Percentiles rank a stretch among this genome's conserved stretches.
These are phyloP conservation scores for Taphrorychus bicolor DNA, from an alignment of 2,888 invertebrate species.

Conservation along the genomic window DNA sequence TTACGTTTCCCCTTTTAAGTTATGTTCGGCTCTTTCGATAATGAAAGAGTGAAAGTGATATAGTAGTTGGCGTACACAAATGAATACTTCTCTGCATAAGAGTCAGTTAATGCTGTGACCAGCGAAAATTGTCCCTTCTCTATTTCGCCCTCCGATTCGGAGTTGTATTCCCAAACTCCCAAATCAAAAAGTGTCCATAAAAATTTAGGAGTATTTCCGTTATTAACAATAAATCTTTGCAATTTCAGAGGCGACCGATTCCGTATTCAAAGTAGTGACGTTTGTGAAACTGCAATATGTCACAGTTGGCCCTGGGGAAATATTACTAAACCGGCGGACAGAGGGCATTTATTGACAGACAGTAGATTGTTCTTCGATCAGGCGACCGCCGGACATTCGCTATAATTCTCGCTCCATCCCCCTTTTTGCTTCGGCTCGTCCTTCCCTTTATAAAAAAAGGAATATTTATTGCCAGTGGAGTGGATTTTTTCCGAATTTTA, in stretches of 20 bases:
- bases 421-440: constrained; percentile 8
- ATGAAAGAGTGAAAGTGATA: constrained; percentile 59
- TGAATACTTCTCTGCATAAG: too few relatives aligned
- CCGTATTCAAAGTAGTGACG: constrained; percentile 52
- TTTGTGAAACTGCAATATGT: constrained; percentile 58
- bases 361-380: constrained; percentile 60
- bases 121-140: too few relatives aligned
- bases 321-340: constrained; percentile 57
- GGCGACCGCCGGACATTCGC: constrained; percentile 57
- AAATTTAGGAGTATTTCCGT: constrained; percentile 36
- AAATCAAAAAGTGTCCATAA: constrained; percentile 24
- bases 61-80: too few relatives aligned
- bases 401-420: constrained; percentile 54
- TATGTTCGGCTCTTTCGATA: constrained; percentile 62
- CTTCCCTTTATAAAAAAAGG: constrained; percentile 19
- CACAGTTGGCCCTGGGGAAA: constrained; percentile 57
- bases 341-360: constrained; percentile 60
- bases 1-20: constrained; percentile 63
- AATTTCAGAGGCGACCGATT: constrained; percentile 40
- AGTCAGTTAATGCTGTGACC: too few relatives aligned
- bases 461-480: constrained; percentile 56
- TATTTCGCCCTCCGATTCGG: background rate
- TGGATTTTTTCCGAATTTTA: background rate
- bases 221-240: constrained; percentile 41
- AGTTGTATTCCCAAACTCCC: constrained; percentile 19